Evolutionary conservation across 1,140 invertebrate genomes (phyloP).

Genomic region (Drosophila varians): DNA sequence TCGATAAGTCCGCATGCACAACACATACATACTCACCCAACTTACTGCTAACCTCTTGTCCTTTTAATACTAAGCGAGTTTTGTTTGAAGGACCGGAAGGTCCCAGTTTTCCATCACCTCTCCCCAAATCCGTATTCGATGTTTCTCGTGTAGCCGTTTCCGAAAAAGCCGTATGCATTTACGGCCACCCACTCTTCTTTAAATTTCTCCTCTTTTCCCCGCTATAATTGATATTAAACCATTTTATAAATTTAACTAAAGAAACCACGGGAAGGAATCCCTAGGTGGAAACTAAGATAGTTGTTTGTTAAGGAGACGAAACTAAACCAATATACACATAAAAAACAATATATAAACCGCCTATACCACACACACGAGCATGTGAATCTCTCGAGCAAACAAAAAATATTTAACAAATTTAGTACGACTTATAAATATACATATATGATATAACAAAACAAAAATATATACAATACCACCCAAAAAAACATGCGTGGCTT

Average conservation of each 20-base stretch:
- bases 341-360: not conserved
- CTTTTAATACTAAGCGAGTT: not conserved
- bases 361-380: not conserved
- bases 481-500: not conserved
- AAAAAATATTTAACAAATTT: slow-evolving; percentile 25
- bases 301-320: slow-evolving; percentile 7
- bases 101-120: not conserved
- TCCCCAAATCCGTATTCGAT: not conserved
- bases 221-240: slow-evolving; percentile 25
- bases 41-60: too few species aligned
- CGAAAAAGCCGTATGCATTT: slow-evolving; percentile 2
- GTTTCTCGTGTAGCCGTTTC: not conserved
- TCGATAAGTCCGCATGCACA: not conserved
- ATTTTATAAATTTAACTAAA: slow-evolving; percentile 12
- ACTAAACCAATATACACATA: not conserved
- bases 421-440: slow-evolving; percentile 33
- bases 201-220: too few species aligned
- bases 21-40: not conserved
- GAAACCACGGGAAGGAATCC: not conserved
- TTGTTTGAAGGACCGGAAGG: not conserved
- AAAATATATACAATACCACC: slow-evolving; percentile 17
- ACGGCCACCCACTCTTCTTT: not conserved
- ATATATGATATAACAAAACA: slow-evolving; percentile 9
- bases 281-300: not conserved
- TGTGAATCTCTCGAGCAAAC: slow-evolving; percentile 5